Base-by-base conservation (phyloP, 2,797 vertebrate genomes). In the Hybognathus amarus region DNA sequence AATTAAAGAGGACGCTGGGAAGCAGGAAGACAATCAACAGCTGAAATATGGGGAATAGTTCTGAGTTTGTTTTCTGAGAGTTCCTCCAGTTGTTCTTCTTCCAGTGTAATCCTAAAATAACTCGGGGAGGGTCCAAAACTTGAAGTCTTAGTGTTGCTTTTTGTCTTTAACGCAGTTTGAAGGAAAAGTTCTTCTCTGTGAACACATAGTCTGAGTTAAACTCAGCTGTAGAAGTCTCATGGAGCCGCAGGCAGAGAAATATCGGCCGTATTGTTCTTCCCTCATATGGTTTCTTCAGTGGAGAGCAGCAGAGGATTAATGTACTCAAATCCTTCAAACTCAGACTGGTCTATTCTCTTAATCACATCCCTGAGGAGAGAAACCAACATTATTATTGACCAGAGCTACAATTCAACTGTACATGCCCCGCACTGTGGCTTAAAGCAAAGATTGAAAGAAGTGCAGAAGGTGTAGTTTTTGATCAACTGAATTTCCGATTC, bases 261-360 rank as follows among this genome's bases (percentile, higher is more conserved):
- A 73, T 61, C 22, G 15, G 78, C 52, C 20, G 17, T 52, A 40
- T 36, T 87, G 76, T 85, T 78, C 75, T 63, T 87, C 87, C 93
- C 93, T 98, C 96, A 99, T 97, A 98, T 95, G 0, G 96, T 96
- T 93, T 99, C 98, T 89, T 99, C 98, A 5, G 95, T 92, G 88
- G 97, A 96, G 85, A 99, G 94, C 94, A 99, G 95, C 91, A 99
- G 92, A 0, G 97, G 98, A 91, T 98, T 99, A 93, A 99, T 99
- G 91, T 99, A 99, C 93, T 99, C 98, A 75, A 99, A 99, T 86
- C 98, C 98, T 92, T 98, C 97, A 77, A 99, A 99, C 89, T 99
- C 98, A 0, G 98, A 97, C 95, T 99, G 98, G 94, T 99, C 98
- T 92, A 99, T 99, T 94, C 97, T 96, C 93, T 98, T 99, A 89